Evolutionary conservation across 2,888 invertebrate genomes (phyloP), one percentile per base, ranked within the genome.

Genomic region (Luperina nickerlii): DNA sequence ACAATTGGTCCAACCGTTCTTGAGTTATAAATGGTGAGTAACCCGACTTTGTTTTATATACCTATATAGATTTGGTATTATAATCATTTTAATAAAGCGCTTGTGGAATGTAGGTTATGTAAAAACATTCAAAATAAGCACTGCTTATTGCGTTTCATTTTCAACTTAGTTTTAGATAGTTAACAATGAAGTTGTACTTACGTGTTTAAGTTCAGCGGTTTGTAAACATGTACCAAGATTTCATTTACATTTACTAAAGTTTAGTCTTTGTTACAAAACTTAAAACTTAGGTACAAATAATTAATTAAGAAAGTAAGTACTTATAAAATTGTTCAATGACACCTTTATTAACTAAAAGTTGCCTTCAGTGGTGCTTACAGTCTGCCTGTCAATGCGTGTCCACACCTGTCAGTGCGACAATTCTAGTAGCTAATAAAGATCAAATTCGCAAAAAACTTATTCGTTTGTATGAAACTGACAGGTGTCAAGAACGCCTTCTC

Each of bases 231-330:
- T 67, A 72, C 57, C 70, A 54, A 63, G 62, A 27, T 70, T 48
- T 65, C 20, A 62, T 63, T 54, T 24, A 54, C 20, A 74, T 51
- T 76, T 20, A 73, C 51, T 51, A 24, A 80, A 77, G 69, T 75
- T 77, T 38, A 32, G 69, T 72, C 62, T 71, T 78, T 75, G 65
- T 76, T 68, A 74, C 45, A n/a, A 54, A 81, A 78, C 70, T 82
- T 63, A 32, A 32, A 69, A 27, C 48, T 75, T 24, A 42, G 15
- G 63, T 45, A 73, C 3, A 65, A 24, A 20, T 27, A 66, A 24
- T 70, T 70, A 57, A 57, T 57, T 7, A n/a, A 45, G 45, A 78
- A 32, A 76, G 15, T 20, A 42, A 48, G 45, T 68, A 20, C 20
- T 7, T 27, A 8, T n/a, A 27, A 57, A 15, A 32, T n/a, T 48